phyloP scores from a whole-genome alignment of 2,888 invertebrate genomes.

The Cerastoderma edule region DNA sequence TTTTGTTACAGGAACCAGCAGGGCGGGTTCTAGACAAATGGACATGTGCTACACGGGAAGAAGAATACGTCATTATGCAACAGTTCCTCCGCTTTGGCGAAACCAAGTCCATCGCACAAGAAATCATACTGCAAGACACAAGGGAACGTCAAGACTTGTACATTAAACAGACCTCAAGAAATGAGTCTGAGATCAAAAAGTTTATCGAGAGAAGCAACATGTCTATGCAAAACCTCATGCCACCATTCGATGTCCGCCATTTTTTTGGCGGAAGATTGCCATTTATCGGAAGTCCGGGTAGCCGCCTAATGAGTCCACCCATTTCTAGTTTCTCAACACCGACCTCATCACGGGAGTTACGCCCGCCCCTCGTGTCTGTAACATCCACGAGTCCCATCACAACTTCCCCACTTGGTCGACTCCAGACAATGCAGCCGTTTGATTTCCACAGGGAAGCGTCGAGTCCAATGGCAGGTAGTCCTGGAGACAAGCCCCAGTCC shows the following conservation, averaged over 20 bases:
- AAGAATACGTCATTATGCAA: slow-evolving; percentile 95
- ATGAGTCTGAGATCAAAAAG: slow-evolving; percentile 86
- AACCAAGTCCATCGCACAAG: slow-evolving; percentile 92
- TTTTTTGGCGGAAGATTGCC: slow-evolving; percentile 72
- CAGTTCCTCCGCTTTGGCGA: slow-evolving; percentile 96
- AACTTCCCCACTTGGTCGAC: slow-evolving; percentile 92
- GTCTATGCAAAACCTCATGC: slow-evolving; percentile 79
- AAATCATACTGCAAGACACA: slow-evolving; percentile 85
- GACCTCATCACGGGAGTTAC: slow-evolving; percentile 62
- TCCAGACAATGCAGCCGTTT: slow-evolving; percentile 98
- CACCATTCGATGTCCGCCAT: slow-evolving; percentile 78
- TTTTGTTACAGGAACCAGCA: slow-evolving; percentile 89
- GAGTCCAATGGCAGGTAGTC: slow-evolving; percentile 67
- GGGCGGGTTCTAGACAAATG: slow-evolving; percentile 94
- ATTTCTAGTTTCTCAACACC: slow-evolving; percentile 71
- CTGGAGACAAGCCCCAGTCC: slow-evolving; percentile 60
- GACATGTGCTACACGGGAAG: slow-evolving; percentile 93
- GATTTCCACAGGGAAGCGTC: slow-evolving; percentile 88
- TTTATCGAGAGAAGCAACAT: slow-evolving; percentile 85
- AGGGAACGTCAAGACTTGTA: slow-evolving; percentile 78
- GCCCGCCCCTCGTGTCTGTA: slow-evolving; percentile 69
- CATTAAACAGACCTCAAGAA: slow-evolving; percentile 75
- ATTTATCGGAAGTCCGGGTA: slow-evolving; percentile 70
- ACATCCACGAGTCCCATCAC: slow-evolving; percentile 86
- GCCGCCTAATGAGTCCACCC: slow-evolving; percentile 72